These are phyloP conservation scores for Merops nubicus DNA, from an alignment of 2,113 vertebrate species.

Conservation along the genomic window DNA sequence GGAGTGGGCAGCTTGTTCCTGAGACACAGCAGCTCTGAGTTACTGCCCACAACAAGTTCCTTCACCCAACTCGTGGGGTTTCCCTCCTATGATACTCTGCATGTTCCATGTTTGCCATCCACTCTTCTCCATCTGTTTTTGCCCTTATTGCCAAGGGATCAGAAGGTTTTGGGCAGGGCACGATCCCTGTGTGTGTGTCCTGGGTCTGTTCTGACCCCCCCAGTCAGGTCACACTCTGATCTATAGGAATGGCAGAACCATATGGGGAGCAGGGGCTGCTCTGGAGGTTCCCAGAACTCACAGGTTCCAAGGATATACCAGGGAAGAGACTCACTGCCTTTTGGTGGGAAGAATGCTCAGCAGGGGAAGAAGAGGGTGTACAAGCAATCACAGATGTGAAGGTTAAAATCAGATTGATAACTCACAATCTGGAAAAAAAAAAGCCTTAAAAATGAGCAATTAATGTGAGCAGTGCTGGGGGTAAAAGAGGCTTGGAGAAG, in stretches of 20 bases:
- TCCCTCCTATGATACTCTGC: neutral
- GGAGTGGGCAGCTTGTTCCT: neutral
- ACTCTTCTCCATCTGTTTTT: neutral
- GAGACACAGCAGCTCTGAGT: neutral
- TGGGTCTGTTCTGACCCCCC: neutral
- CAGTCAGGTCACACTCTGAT: no score
- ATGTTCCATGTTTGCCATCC: neutral
- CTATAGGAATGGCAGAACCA: no score
- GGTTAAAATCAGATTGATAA: neutral
- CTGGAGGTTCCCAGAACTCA: neutral
- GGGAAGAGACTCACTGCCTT: neutral
- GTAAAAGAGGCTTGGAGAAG: neutral
- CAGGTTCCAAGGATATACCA: neutral
- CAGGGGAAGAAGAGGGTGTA: neutral
- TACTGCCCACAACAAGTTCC: neutral
- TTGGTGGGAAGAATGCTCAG: neutral
- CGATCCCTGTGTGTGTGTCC: neutral
- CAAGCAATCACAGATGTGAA: neutral
- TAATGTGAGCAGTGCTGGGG: neutral
- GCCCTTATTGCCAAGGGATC: neutral
- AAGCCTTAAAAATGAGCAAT: neutral
- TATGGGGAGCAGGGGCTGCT: no score
- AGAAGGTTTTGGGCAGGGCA: neutral
- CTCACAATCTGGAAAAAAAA: neutral
- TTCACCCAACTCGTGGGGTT: rapidly evolving